Conservation (phyloP, 2,888 invertebrate species). For the Crematogaster levior region DNA sequence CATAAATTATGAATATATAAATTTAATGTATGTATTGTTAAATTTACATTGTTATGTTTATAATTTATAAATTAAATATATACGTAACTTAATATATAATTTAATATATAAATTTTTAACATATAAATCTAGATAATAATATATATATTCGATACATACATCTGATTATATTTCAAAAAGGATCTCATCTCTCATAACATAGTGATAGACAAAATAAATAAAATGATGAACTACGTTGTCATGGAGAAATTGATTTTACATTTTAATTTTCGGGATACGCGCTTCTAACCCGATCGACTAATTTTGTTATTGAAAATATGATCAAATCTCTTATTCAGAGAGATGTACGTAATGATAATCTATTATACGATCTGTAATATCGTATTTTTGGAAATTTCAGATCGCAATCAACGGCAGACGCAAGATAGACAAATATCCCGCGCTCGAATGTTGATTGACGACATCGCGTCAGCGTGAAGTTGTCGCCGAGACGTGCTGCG, state of each 20-base stretch:
- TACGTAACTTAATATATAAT: no score
- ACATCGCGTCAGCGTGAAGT: not conserved
- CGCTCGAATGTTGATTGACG: not conserved
- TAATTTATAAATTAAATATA: no score
- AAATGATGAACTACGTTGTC: not conserved
- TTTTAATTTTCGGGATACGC: not conserved
- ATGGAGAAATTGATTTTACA: not conserved
- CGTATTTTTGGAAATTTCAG: not conserved
- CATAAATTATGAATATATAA: not conserved
- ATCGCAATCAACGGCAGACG: not conserved
- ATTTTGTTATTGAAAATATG: not conserved
- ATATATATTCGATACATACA: not conserved
- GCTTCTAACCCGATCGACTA: not conserved
- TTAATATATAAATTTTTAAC: not conserved
- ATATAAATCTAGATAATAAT: not conserved
- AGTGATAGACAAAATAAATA: not conserved
- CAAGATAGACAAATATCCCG: not conserved
- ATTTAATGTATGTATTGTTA: no score
- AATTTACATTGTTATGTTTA: no score
- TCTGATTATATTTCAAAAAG: not conserved
- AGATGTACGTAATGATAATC: not conserved
- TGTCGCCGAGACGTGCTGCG: not conserved
- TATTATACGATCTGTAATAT: not conserved
- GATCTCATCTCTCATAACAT: not conserved
- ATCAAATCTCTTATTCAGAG: not conserved